Conservation (phyloP, 2,797 vertebrate species). For the Alectoris magna region DNA sequence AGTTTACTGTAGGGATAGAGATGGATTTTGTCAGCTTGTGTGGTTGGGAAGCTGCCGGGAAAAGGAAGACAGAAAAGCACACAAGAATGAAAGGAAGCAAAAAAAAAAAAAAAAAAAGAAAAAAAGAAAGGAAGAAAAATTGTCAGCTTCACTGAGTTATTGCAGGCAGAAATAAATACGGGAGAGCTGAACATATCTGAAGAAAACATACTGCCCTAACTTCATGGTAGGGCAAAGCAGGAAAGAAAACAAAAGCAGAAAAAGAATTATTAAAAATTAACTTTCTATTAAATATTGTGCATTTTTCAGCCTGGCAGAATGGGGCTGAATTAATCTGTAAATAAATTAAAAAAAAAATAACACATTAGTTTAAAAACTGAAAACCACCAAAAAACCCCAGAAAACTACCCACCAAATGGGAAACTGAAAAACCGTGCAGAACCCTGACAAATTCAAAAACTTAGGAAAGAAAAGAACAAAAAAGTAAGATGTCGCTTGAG, state of each 20-base stretch:
- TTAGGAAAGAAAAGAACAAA: not conserved
- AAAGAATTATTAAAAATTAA: not conserved
- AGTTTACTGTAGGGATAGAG: constrained; percentile 14
- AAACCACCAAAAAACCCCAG: not conserved
- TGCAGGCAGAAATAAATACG: not conserved
- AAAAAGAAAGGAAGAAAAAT: no score
- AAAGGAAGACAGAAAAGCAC: not conserved
- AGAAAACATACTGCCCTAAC: not conserved
- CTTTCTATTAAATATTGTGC: not conserved
- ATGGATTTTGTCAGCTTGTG: not conserved
- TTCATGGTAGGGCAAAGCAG: not conserved
- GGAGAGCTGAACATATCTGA: not conserved
- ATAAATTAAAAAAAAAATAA: not conserved
- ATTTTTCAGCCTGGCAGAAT: not conserved
- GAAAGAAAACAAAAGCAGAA: not conserved
- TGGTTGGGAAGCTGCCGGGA: not conserved
- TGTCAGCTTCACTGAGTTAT: not conserved
- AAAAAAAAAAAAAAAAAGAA: no score
- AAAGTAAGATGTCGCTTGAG: not conserved
- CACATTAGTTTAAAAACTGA: not conserved
- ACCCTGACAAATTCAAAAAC: not conserved
- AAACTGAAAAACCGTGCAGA: not conserved
- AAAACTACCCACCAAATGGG: not conserved
- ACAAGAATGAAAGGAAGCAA: not conserved
- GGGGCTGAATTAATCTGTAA: not conserved